A percentile compares a stretch with the other conserved stretches of the same genome.
phyloP scores from a whole-genome alignment of 2,888 invertebrate genomes.

The Macaria notata region DNA sequence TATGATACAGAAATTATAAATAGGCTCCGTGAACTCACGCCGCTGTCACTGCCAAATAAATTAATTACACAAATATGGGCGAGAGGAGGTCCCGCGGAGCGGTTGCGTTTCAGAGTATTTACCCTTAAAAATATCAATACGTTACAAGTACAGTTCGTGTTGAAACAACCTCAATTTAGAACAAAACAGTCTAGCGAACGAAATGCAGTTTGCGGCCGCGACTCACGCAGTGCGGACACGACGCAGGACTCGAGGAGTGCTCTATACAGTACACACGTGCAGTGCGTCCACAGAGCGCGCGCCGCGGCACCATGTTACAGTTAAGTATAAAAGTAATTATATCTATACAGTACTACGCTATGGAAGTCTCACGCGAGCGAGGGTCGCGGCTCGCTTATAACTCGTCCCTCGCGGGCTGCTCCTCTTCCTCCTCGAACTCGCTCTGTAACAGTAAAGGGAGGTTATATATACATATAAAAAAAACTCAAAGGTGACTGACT shows the following conservation, averaged over 20 bases:
- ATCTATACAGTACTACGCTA: conserved; percentile 75
- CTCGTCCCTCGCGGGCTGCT: conserved; percentile 88
- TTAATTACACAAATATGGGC: conserved; percentile 56
- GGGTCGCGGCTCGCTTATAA: conserved; percentile 81
- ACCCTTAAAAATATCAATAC: conserved; percentile 47
- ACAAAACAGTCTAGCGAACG: conserved; percentile 62
- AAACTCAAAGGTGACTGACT: too few species aligned
- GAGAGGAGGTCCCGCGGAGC: conserved; percentile 38
- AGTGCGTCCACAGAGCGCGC: conserved; percentile 17
- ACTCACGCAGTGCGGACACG: conserved; percentile 13
- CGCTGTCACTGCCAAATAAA: conserved; percentile 67
- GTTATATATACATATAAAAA: too few species aligned
- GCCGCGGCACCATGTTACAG: conserved; percentile 44
- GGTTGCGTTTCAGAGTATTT: conserved; percentile 45
- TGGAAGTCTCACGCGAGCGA: conserved; percentile 68
- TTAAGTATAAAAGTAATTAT: conserved; percentile 66
- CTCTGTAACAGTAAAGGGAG: conserved; percentile 50
- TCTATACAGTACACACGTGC: too few species aligned
- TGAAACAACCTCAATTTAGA: conserved; percentile 50
- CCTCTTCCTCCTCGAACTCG: conserved; percentile 88
- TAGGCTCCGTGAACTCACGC: conserved; percentile 58
- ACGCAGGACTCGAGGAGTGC: background rate
- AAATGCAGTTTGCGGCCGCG: conserved; percentile 53
- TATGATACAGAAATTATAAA: conserved; percentile 82
- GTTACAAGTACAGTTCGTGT: conserved; percentile 40